A percentile compares a stretch with the other conserved stretches of the same genome.
phyloP scores from a whole-genome alignment of 2,797 vertebrate genomes.

The Arnoldichthys spilopterus region DNA sequence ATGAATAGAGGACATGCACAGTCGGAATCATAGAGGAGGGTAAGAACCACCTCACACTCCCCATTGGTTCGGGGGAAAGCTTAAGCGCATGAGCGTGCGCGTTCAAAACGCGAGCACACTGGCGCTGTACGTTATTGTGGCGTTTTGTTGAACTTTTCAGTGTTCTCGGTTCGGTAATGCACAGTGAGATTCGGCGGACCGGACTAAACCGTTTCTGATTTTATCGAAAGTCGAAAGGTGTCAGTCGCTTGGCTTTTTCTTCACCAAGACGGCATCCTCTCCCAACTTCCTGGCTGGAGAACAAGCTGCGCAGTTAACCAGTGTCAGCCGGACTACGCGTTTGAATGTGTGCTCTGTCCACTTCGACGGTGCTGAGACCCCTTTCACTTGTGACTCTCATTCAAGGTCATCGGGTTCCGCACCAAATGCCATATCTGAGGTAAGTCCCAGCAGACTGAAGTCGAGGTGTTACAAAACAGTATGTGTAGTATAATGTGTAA shows the following conservation, averaged over 20 bases:
- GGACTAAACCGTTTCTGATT: background rate
- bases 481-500: too few relatives aligned
- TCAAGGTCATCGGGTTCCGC: constrained; percentile 22
- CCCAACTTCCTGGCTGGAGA: background rate
- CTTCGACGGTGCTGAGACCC: too few relatives aligned
- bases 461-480: too few relatives aligned
- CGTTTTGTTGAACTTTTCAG: background rate
- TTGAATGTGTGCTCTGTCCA: background rate
- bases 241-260: background rate
- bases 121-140: background rate
- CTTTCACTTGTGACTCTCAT: background rate
- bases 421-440: constrained; percentile 21
- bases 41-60: background rate
- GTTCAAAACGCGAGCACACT: background rate
- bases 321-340: too few relatives aligned
- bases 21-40: background rate
- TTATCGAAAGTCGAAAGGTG: background rate
- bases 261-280: background rate
- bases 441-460: background rate
- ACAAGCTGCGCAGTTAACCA: too few relatives aligned
- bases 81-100: background rate
- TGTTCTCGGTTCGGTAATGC: too few relatives aligned
- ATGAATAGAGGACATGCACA: background rate
- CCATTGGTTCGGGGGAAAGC: background rate
- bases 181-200: background rate